A percentile compares a stretch with the other conserved stretches of the same genome.
phyloP scores from a whole-genome alignment of 2,797 vertebrate species.

The Tangara arthus region DNA sequence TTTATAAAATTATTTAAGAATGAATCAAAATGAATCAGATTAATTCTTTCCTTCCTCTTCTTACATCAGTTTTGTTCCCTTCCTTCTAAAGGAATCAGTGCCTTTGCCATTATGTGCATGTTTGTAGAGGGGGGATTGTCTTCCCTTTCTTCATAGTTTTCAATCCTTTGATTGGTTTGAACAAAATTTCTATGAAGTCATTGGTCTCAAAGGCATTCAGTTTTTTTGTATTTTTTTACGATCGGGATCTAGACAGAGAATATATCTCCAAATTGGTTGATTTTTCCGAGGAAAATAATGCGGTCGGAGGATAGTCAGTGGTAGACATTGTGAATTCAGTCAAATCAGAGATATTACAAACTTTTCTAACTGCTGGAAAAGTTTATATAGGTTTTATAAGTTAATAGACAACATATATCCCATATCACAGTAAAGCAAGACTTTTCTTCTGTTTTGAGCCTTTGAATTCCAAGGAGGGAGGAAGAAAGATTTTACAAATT shows the following conservation, averaged over 20 bases:
- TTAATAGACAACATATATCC: not conserved
- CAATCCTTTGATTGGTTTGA: not conserved
- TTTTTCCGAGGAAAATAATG: not conserved
- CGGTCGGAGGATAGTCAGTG: not conserved
- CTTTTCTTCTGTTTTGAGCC: not conserved
- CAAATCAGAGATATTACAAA: not conserved
- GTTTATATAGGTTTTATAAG: not conserved
- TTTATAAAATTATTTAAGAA: not conserved
- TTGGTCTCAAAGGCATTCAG: not conserved
- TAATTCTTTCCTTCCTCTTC: not conserved
- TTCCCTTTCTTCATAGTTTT: not conserved
- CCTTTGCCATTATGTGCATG: not conserved
- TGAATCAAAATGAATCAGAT: not conserved
- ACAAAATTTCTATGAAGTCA: not conserved
- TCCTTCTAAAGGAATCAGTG: not conserved
- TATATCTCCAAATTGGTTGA: not conserved
- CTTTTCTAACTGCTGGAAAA: not conserved
- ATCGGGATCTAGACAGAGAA: not conserved
- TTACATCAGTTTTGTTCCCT: not conserved
- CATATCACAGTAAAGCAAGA: not conserved
- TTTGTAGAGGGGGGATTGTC: not conserved
- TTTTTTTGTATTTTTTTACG: not conserved
- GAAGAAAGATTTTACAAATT: not conserved
- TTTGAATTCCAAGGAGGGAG: not conserved
- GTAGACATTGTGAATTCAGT: not conserved